These are phyloP conservation scores for Perodicticus potto DNA, from an alignment of 2,797 vertebrate species.

Conservation along the genomic window DNA sequence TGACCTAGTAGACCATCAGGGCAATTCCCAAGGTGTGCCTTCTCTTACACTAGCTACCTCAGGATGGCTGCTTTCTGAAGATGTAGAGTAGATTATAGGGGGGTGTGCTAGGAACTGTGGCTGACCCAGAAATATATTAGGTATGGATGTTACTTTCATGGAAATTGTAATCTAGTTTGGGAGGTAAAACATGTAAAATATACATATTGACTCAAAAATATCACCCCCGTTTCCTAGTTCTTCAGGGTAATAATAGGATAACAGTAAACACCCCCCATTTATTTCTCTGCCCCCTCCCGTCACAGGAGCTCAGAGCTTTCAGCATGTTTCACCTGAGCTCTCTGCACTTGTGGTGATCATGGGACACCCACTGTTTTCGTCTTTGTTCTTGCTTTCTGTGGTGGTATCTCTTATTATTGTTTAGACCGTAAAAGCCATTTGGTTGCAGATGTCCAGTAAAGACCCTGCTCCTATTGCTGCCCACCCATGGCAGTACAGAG, in stretches of 20 bases:
- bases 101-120: background rate
- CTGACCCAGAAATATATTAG: background rate
- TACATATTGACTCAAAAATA: slow-evolving; percentile 23
- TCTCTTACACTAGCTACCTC: background rate
- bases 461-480: background rate
- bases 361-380: background rate
- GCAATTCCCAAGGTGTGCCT: background rate
- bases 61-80: background rate
- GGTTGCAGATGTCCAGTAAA: background rate
- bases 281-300: background rate
- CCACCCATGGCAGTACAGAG: background rate
- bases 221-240: background rate
- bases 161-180: background rate
- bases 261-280: background rate
- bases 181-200: background rate
- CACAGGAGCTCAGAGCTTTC: background rate
- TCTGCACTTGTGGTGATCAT: background rate
- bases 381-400: background rate
- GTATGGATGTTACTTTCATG: background rate
- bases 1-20: background rate
- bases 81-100: background rate
- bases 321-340: background rate
- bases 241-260: background rate
- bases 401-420: background rate
- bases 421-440: background rate